Percentiles rank a stretch among this genome's conserved stretches.
phyloP scores from a whole-genome alignment of 2,888 invertebrate genomes.

The Theristus sp. region DNA sequence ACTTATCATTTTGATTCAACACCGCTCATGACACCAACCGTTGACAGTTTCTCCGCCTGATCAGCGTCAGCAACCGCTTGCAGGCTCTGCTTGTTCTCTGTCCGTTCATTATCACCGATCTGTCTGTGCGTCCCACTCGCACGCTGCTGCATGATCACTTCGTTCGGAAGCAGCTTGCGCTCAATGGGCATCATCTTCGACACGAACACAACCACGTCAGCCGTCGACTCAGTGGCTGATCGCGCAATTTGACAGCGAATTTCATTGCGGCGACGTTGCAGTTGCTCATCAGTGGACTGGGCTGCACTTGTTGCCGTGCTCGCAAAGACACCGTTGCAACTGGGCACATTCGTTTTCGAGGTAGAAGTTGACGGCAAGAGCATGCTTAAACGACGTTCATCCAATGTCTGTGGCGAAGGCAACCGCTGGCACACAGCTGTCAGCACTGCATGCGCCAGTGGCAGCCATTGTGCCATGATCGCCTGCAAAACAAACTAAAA shows the following conservation, averaged over 20 bases:
- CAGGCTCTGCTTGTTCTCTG: too few relatives aligned
- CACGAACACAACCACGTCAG: slow-evolving; percentile 41
- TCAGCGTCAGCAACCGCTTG: too few relatives aligned
- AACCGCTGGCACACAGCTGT: slow-evolving; percentile 57
- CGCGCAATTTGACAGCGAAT: neutral
- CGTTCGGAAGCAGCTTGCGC: neutral
- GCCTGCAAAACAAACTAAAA: slow-evolving; percentile 47
- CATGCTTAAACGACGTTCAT: slow-evolving; percentile 56
- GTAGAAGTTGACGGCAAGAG: slow-evolving; percentile 41
- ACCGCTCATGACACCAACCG: too few relatives aligned
- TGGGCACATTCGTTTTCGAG: too few relatives aligned
- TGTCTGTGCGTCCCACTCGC: too few relatives aligned
- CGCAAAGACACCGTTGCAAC: too few relatives aligned
- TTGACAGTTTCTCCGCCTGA: too few relatives aligned
- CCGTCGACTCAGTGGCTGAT: neutral
- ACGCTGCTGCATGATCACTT: too few relatives aligned
- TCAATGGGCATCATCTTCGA: slow-evolving; percentile 68
- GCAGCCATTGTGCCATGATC: slow-evolving; percentile 70
- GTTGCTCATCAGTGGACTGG: too few relatives aligned
- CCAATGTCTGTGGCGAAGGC: slow-evolving; percentile 59
- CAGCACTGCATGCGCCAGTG: slow-evolving; percentile 60
- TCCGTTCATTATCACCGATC: too few relatives aligned
- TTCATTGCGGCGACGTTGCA: neutral
- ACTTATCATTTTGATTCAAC: too few relatives aligned
- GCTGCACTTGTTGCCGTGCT: too few relatives aligned